These are phyloP conservation scores for Nilaparvata lugens DNA, from an alignment of 1,140 invertebrate genomes.

Conservation along the genomic window DNA sequence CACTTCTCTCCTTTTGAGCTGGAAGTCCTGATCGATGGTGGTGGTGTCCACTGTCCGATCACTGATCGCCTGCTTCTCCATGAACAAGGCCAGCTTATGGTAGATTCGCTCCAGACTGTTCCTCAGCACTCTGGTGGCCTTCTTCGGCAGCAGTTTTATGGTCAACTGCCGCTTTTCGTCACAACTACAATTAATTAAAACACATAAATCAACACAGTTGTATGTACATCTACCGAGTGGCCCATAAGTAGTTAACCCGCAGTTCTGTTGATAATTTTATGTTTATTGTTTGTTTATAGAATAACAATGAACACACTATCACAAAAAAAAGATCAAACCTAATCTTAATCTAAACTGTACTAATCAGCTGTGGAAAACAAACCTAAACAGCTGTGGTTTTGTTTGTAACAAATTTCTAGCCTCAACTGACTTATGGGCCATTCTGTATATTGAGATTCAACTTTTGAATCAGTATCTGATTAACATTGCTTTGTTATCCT, in stretches of 20 bases:
- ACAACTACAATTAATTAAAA: constrained; percentile 46
- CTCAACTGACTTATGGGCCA: too few species aligned
- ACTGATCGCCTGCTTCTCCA: constrained; percentile 26
- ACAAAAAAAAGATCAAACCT: background rate
- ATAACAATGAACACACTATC: too few species aligned
- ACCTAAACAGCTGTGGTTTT: too few species aligned
- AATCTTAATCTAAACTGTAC: too few species aligned
- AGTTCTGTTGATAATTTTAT: background rate
- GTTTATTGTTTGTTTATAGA: background rate
- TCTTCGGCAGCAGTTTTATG: constrained; percentile 81
- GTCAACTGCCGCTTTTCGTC: constrained; percentile 79
- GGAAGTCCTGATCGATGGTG: constrained; percentile 59
- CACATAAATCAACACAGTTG: constrained; percentile 9
- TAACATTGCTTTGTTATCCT: too few species aligned
- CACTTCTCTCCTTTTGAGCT: constrained; percentile 59
- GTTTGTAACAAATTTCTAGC: too few species aligned
- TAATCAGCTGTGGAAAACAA: too few species aligned
- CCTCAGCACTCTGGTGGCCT: constrained; percentile 67
- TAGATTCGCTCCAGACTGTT: constrained; percentile 61
- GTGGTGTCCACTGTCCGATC: constrained; percentile 32
- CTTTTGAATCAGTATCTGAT: too few species aligned
- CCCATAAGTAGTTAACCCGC: background rate
- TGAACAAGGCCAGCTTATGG: constrained; percentile 41
- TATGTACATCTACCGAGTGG: too few species aligned
- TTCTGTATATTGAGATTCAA: too few species aligned